These are phyloP conservation scores for Physeter macrocephalus DNA, from an alignment of 2,113 vertebrate species.

Conservation along the genomic window DNA sequence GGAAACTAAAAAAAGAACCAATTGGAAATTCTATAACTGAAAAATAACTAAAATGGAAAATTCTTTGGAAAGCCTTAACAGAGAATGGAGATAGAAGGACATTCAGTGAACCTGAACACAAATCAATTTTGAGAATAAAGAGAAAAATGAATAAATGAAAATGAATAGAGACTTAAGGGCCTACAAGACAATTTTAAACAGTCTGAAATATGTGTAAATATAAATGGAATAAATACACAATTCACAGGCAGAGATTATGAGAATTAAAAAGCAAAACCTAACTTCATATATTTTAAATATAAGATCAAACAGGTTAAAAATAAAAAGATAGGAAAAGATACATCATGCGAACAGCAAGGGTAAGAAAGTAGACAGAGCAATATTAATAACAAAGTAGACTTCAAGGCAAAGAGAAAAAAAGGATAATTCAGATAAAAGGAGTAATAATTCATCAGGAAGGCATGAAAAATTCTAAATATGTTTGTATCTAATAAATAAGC, in stretches of 20 bases:
- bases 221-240: background rate
- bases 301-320: background rate
- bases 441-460: background rate
- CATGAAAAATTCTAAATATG: background rate
- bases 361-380: background rate
- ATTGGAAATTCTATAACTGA: background rate
- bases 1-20: background rate
- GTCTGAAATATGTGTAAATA: background rate
- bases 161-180: background rate
- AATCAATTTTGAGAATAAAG: background rate
- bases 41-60: constrained; percentile 8
- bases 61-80: background rate
- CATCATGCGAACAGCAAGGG: background rate
- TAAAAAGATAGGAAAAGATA: background rate
- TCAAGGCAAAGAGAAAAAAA: background rate
- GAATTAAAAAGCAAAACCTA: background rate
- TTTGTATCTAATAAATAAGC: background rate
- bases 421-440: background rate
- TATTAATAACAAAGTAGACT: background rate
- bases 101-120: background rate
- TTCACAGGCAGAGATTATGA: background rate
- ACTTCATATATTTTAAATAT: background rate
- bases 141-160: constrained; percentile 22
- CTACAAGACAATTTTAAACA: background rate
- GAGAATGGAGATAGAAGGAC: background rate